Evolutionary conservation across 1,140 invertebrate species (phyloP).

Genomic region (Drosophila varians): DNA sequence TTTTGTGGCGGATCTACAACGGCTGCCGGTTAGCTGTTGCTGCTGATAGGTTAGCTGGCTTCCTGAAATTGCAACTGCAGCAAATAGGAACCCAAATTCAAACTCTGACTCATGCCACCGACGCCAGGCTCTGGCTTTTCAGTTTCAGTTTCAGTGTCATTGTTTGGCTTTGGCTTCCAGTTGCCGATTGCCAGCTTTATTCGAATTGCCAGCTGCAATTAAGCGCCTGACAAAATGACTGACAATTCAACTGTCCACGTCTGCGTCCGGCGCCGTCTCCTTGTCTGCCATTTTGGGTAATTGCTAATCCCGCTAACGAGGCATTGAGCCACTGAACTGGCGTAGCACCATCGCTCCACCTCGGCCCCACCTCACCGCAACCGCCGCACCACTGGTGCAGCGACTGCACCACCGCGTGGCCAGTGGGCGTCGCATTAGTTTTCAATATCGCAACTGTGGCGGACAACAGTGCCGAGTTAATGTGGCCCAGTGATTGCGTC

Average conservation of each 20-base stretch:
- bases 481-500: slow-evolving; percentile 76
- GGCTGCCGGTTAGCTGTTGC: slow-evolving; percentile 34
- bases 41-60: slow-evolving; percentile 54
- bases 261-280: slow-evolving; percentile 13
- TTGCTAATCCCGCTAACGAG: slow-evolving; percentile 82
- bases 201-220: slow-evolving; percentile 75
- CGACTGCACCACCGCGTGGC: slow-evolving; percentile 36
- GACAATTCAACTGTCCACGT: slow-evolving; percentile 60
- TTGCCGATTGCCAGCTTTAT: slow-evolving; percentile 41
- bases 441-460: slow-evolving; percentile 63
- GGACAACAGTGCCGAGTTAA: slow-evolving; percentile 65
- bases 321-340: slow-evolving; percentile 36
- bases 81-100: slow-evolving; percentile 32
- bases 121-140: slow-evolving; percentile 49
- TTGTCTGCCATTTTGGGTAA: slow-evolving; percentile 65
- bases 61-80: slow-evolving; percentile 47
- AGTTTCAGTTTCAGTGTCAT: slow-evolving; percentile 68
- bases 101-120: slow-evolving; percentile 46
- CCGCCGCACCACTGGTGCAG: neutral
- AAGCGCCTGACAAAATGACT: slow-evolving; percentile 80
- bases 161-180: slow-evolving; percentile 68
- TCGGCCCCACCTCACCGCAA: no score
- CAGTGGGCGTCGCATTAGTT: slow-evolving; percentile 80
- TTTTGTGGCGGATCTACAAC: slow-evolving; percentile 23
- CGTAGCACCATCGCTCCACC: neutral